Percentiles rank a stretch among this genome's conserved stretches.
These are phyloP conservation scores for Erpobdella octoculata DNA, from an alignment of 2,888 invertebrate species.

Conservation along the genomic window DNA sequence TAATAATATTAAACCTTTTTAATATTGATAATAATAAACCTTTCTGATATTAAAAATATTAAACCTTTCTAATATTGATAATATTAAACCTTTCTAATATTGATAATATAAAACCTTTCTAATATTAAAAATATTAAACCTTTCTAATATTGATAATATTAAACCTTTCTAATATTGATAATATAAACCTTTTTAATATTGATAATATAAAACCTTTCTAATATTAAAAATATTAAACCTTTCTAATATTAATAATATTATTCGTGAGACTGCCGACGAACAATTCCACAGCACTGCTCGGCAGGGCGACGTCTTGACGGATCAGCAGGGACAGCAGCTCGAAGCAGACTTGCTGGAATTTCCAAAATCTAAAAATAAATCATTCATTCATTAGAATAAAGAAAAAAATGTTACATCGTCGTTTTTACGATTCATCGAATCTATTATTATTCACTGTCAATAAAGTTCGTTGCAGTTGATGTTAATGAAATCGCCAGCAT, in stretches of 20 bases:
- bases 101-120: neutral
- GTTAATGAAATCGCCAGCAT: no score
- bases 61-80: no score
- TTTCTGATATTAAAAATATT: no score
- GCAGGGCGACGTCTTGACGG: conserved; percentile 64
- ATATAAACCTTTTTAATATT: no score
- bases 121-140: neutral
- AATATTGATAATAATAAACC: neutral
- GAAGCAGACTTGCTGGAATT: conserved; percentile 68
- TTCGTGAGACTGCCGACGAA: conserved; percentile 61
- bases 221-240: conserved; percentile 48
- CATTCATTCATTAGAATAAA: neutral
- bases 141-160: no score
- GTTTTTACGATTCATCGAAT: no score
- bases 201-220: neutral
- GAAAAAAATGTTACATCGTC: neutral
- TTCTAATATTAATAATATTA: conserved; percentile 72
- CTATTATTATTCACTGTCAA: no score
- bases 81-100: no score
- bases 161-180: no score
- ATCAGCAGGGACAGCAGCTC: conserved; percentile 66
- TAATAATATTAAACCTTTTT: neutral
- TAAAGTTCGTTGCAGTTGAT: no score
- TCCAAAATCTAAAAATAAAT: conserved; percentile 65
- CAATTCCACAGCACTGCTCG: conserved; percentile 61